These are phyloP conservation scores for Hipposideros armiger DNA, from an alignment of 2,113 vertebrate genomes.

Conservation along the genomic window DNA sequence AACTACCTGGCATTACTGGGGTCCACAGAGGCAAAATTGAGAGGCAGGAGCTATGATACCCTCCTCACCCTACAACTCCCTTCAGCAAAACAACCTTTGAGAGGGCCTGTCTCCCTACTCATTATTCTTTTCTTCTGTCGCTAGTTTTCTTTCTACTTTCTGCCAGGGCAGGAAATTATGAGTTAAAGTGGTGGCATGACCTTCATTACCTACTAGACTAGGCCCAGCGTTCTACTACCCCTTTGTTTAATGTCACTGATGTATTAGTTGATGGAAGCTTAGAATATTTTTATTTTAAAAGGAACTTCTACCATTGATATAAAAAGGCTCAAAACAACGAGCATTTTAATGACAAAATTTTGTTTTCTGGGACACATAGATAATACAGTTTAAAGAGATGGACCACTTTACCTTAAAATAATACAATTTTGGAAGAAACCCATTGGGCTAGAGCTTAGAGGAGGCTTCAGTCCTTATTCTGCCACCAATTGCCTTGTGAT, in stretches of 20 bases:
- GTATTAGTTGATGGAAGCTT: background rate
- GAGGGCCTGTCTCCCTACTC: background rate
- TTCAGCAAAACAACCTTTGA: background rate
- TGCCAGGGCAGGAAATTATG: background rate
- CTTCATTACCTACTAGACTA: background rate
- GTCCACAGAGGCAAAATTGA: background rate
- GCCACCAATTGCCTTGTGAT: background rate
- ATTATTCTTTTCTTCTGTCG: background rate
- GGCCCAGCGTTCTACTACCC: background rate
- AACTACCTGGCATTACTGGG: background rate
- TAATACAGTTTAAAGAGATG: constrained; percentile 20
- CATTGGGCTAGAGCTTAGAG: background rate
- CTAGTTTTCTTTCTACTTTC: background rate
- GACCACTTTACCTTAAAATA: background rate
- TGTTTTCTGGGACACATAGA: background rate
- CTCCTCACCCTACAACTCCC: accelerated
- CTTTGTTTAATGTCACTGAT: background rate
- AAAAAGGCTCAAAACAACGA: constrained; percentile 17
- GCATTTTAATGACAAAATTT: background rate
- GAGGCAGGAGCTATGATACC: background rate
- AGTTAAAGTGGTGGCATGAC: background rate
- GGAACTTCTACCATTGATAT: background rate
- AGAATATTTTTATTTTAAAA: constrained; percentile 35
- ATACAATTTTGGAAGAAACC: background rate
- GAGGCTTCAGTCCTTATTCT: background rate